Base-by-base conservation (phyloP, 2,797 vertebrate species). In the Molossus alvarezi region DNA sequence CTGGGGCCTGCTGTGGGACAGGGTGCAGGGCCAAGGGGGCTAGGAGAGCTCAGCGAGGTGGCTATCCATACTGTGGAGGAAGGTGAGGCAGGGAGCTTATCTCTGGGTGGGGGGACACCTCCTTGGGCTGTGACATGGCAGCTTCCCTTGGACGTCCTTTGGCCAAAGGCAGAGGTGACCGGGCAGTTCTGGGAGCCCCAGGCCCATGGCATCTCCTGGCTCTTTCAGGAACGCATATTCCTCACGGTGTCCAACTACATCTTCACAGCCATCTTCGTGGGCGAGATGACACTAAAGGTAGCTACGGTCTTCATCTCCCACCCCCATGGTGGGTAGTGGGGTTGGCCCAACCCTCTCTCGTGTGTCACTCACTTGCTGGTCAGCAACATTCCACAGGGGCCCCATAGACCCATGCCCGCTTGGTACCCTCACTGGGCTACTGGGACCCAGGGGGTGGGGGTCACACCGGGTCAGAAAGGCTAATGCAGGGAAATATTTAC, bases 201-300 rank as follows among this genome's bases (percentile, higher is more conserved):
- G n/a, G 29, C 25, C 71, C 82, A 97, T 0, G 0, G 27, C 2
- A 48, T 81, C 88, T 83, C 94, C 76, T 29, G 0, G 83, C 48
- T 97, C 96, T 97, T 97, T 62, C 94, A 99, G 99, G 99, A 99
- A 97, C 98, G 99, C 96, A 99, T 99, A 96, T 99, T 99, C 98
- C 99, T 99, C 97, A 99, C 99, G 29, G 99, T 99, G 96, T 99
- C 99, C 98, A 99, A 99, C 99, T 99, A 99, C 98, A 99, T 99
- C 98, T 99, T 99, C 98, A 99, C 99, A 86, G 99, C 99, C 97
- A 99, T 99, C 98, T 99, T 99, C 93, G 99, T 99, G 98, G 98
- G 99, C 95, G 99, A 99, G 98, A 99, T 99, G 99, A 99, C 99
- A 33, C 98, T 99, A 79, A 99, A 99, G 99, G 99, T 99, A 99